Percentiles rank a stretch among this genome's conserved stretches.
phyloP scores from a whole-genome alignment of 2,113 vertebrate species.

The Protobothrops mucrosquamatus region DNA sequence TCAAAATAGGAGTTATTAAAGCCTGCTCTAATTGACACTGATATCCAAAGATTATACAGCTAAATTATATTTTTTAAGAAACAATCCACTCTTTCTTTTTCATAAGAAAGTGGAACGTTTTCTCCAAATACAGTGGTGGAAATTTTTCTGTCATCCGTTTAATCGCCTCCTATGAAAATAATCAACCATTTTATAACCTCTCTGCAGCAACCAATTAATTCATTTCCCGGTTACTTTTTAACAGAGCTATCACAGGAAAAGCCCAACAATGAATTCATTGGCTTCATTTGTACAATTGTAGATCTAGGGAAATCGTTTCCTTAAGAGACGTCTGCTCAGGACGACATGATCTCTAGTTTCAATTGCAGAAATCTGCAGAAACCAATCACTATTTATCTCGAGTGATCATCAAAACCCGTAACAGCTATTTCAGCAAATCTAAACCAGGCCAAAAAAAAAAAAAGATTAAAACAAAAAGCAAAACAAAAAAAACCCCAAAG shows the following conservation, averaged over 20 bases:
- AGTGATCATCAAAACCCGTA: not conserved
- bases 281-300: not conserved
- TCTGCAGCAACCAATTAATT: not conserved
- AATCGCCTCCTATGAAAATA: not conserved
- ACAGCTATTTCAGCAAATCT: not conserved
- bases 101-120: not conserved
- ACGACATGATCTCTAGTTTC: not conserved
- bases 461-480: not conserved
- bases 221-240: not conserved
- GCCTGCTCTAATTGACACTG: not conserved
- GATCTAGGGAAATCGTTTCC: not conserved
- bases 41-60: not conserved
- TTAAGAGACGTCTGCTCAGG: not conserved
- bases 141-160: not conserved
- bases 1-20: not conserved
- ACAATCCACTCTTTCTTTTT: not conserved
- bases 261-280: not conserved
- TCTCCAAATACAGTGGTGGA: not conserved
- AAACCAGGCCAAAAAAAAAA: not conserved
- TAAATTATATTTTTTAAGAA: not conserved
- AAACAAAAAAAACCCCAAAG: not conserved
- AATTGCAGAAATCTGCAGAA: not conserved
- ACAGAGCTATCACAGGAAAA: not conserved
- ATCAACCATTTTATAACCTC: not conserved
- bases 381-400: not conserved